Percentiles rank a stretch among this genome's conserved stretches.
Conservation (phyloP, 92 coral and sea anemone species). For the Palythoa grandis region DNA sequence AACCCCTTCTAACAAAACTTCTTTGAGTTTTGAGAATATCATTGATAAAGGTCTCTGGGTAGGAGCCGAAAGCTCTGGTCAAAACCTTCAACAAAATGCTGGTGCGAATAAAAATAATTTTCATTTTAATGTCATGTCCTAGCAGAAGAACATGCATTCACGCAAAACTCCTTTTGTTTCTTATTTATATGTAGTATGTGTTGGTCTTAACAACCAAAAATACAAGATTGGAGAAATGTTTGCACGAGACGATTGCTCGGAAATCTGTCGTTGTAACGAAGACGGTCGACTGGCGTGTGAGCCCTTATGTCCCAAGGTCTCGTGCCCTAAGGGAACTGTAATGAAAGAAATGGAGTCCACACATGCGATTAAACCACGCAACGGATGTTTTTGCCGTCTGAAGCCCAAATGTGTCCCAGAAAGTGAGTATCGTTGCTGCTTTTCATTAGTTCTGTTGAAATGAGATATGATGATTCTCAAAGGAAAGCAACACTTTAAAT, state of each 20-base stretch:
- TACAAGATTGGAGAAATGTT: conserved; percentile 73
- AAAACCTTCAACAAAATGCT: too few relatives aligned
- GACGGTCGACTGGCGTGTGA: conserved; percentile 66
- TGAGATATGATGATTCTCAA: neutral
- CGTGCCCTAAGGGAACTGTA: conserved; percentile 66
- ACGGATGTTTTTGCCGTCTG: conserved; percentile 62
- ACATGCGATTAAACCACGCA: neutral
- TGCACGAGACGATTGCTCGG: conserved; percentile 59
- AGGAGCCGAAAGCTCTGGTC: too few relatives aligned
- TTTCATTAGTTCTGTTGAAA: too few relatives aligned
- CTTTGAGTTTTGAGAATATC: too few relatives aligned
- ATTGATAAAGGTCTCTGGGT: too few relatives aligned
- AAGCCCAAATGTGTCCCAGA: conserved; percentile 61
- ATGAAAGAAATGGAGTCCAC: conserved; percentile 35
- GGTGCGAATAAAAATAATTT: too few relatives aligned
- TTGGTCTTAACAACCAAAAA: conserved; percentile 31
- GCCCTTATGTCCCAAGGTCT: conserved; percentile 63
- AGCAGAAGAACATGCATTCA: too few relatives aligned
- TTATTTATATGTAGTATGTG: conserved; percentile 11
- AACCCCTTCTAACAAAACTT: too few relatives aligned
- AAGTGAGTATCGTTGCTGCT: conserved; percentile 24
- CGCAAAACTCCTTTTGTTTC: too few relatives aligned
- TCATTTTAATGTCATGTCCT: too few relatives aligned
- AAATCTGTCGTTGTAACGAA: conserved; percentile 69
- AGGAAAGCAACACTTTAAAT: neutral